Percentiles rank a stretch among this genome's conserved stretches.
These are phyloP conservation scores for Eupithecia pulchellata DNA, from an alignment of 2,888 invertebrate species.

Conservation along the genomic window DNA sequence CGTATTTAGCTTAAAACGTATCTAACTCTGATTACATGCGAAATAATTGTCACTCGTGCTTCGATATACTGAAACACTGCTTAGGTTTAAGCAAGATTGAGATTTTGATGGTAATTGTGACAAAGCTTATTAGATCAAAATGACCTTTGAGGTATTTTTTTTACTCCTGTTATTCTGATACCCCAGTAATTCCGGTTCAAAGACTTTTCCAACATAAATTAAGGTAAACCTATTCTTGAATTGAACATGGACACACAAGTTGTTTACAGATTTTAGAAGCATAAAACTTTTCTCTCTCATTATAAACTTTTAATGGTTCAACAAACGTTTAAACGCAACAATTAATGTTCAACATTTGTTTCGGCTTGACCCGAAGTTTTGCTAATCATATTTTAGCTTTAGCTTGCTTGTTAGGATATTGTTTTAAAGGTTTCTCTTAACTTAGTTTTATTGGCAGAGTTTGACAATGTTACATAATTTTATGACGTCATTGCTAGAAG, in stretches of 20 bases:
- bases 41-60: background rate
- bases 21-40: background rate
- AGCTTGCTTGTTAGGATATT: slow-evolving; percentile 9
- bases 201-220: background rate
- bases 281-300: slow-evolving; percentile 49
- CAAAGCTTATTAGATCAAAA: background rate
- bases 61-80: background rate
- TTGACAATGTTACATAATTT: background rate
- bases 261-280: slow-evolving; percentile 1
- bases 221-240: background rate
- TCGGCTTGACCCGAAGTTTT: slow-evolving; percentile 23
- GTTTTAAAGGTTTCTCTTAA: background rate
- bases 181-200: background rate
- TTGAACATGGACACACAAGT: background rate
- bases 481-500: background rate
- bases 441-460: background rate
- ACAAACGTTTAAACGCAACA: slow-evolving; percentile 40
- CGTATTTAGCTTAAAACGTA: background rate
- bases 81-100: background rate
- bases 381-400: slow-evolving; percentile 10
- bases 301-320: slow-evolving; percentile 63
- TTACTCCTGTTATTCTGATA: too few relatives aligned
- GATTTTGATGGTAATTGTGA: background rate
- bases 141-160: background rate
- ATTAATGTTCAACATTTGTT: slow-evolving; percentile 35